phyloP scores from a whole-genome alignment of 2,113 vertebrate genomes.

The Centropus bengalensis region DNA sequence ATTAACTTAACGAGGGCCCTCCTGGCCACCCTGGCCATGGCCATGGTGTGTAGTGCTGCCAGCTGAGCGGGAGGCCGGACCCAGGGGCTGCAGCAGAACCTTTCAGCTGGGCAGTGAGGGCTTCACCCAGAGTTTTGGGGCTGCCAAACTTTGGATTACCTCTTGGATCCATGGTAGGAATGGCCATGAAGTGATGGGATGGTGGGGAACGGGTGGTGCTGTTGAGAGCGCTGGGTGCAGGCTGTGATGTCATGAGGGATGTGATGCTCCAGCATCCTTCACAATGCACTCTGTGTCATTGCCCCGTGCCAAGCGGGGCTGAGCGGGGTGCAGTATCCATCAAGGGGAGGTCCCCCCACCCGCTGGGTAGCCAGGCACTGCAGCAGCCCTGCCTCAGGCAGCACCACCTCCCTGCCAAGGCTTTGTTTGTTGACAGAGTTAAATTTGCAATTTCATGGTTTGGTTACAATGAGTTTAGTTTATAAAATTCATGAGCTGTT shows the following conservation, averaged over 20 bases:
- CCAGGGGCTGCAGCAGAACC: not conserved
- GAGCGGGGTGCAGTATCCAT: accelerated
- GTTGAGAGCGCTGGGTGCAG: not conserved
- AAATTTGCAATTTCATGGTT: conserved; percentile 69
- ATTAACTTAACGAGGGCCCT: conserved; percentile 71
- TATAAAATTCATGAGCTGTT: conserved; percentile 65
- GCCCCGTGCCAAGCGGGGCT: accelerated
- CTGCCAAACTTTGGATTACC: not conserved
- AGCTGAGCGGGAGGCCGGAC: not conserved
- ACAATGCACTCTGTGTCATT: accelerated
- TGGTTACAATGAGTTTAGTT: conserved; percentile 65
- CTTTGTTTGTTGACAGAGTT: conserved; percentile 62
- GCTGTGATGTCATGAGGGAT: accelerated
- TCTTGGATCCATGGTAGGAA: accelerated
- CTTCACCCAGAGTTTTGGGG: accelerated
- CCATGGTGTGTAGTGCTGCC: not conserved
- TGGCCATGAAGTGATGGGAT: accelerated
- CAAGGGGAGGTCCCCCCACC: not conserved
- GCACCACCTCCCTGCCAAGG: not conserved
- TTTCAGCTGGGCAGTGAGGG: not conserved
- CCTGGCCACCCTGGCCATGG: not conserved
- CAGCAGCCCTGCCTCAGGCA: not conserved
- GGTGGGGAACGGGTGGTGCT: accelerated
- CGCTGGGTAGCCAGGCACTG: not conserved
- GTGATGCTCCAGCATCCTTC: not conserved